Conservation (phyloP, 2,888 invertebrate species). For the Idaea straminata region DNA sequence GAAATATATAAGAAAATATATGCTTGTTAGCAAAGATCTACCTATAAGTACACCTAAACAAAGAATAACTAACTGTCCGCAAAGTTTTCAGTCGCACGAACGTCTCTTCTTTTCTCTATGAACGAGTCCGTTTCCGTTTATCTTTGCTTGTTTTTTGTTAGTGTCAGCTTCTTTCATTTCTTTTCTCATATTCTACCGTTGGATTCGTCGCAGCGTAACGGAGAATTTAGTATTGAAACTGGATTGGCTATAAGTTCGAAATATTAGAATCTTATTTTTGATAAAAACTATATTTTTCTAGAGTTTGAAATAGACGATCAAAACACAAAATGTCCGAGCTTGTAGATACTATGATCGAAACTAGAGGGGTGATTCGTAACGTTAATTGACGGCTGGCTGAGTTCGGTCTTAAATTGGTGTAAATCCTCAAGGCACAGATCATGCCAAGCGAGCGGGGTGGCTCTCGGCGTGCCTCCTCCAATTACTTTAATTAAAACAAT, state of each 20-base stretch:
- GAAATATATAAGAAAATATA: conserved; percentile 16
- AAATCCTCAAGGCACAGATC: conserved; percentile 79
- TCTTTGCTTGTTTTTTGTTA: conserved; percentile 69
- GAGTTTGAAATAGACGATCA: background rate
- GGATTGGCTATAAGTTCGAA: conserved; percentile 21
- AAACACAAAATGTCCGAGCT: background rate
- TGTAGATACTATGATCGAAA: conserved; percentile 42
- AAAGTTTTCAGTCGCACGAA: conserved; percentile 67
- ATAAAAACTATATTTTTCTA: background rate
- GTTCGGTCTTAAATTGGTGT: conserved; percentile 74
- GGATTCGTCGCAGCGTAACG: conserved; percentile 58
- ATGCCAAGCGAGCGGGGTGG: conserved; percentile 66
- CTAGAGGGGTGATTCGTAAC: conserved; percentile 41
- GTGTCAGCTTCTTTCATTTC: conserved; percentile 63
- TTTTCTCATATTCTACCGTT: conserved; percentile 64
- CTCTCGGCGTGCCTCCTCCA: conserved; percentile 77
- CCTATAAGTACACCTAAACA: conserved; percentile 45
- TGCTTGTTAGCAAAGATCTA: conserved; percentile 47
- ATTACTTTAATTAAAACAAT: conserved; percentile 81
- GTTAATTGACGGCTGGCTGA: conserved; percentile 72
- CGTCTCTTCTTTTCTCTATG: conserved; percentile 71
- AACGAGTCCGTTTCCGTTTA: conserved; percentile 74
- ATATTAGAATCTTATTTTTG: background rate
- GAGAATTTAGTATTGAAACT: conserved; percentile 35
- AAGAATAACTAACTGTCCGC: conserved; percentile 53